Conservation (phyloP, 2,888 invertebrate genomes). For the Tryphoninae sp. region DNA sequence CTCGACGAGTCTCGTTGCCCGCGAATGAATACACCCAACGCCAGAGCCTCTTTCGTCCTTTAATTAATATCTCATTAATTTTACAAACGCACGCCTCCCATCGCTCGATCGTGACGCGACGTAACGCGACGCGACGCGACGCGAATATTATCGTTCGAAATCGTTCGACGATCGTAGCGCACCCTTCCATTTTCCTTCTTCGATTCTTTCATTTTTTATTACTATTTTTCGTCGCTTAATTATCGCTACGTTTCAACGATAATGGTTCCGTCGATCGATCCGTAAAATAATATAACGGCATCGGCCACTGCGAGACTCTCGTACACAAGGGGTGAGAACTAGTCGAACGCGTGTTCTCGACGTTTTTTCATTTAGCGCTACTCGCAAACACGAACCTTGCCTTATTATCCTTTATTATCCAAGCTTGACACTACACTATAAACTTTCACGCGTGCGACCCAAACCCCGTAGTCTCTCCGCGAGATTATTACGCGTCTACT, state of each 20-base stretch:
- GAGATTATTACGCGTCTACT: not conserved
- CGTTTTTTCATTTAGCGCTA: not conserved
- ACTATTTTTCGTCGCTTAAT: not conserved
- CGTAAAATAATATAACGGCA: not conserved
- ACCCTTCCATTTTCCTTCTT: too few species aligned
- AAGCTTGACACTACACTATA: too few species aligned
- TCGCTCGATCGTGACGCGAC: too few species aligned
- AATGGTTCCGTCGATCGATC: not conserved
- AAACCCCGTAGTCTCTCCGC: too few species aligned
- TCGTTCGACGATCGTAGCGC: too few species aligned
- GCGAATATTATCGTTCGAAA: too few species aligned
- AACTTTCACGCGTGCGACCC: too few species aligned
- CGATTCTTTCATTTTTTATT: not conserved
- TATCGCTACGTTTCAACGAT: not conserved
- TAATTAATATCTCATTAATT: too few species aligned
- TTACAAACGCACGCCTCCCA: too few species aligned
- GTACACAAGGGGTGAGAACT: not conserved
- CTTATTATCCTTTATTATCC: too few species aligned
- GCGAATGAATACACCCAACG: slow-evolving; percentile 2
- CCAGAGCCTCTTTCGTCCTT: not conserved
- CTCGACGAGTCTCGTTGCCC: slow-evolving; percentile 48
- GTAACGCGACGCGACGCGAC: too few species aligned
- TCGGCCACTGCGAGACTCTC: not conserved
- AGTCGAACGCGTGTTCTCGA: not conserved
- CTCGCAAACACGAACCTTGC: too few species aligned